Evolutionary conservation across 2,797 vertebrate genomes (phyloP), one percentile per base, ranked within the genome.

Genomic region (Eremophila alpestris): DNA sequence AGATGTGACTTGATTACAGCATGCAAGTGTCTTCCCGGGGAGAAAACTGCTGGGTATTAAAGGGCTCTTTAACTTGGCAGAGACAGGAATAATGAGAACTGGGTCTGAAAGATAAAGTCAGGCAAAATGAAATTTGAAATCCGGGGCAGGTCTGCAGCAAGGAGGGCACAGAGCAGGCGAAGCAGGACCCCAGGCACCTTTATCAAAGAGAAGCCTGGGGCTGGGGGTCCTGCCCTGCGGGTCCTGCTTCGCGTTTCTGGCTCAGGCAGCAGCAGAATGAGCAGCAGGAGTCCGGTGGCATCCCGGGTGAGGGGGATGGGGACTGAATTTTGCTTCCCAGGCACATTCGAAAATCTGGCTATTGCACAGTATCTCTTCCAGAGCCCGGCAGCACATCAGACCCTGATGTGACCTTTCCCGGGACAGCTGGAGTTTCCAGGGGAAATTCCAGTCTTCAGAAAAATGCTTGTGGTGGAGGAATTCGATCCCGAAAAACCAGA

Each of bases 1-100:
- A 85, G 95, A 93, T 95, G 94, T 87, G 91, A 77, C 89, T 95
- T 78, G 96, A 93, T 94, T 95, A 67, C 91, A 77, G 89, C 9
- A 7, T 40, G 81, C 81, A 5, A 87, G 82, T 15, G 4, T 71
- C 65, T 94, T 90, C 90, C 93, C 48, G 63, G 85, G 87, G 95
- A 91, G 94, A 92, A 93, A 96, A 83, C 76, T 62, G 73, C 49
- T 29, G n/a, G 79, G 49, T 94, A 86, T 86, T 88, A 83, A 85
- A 86, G 83, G 40, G 43, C 73, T 90, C 89, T 86, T 87, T 81
- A 68, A 51, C 60, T 78, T 8, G 64, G 89, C 89, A 46, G 78
- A 82, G 83, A 51, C 62, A 69, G 59, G 77, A 81, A 79, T 78
- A 83, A 59, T 40, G 83, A 71, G 80, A 88, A n/a, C 67, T 3